Evolutionary conservation across 2,888 invertebrate species (phyloP), one percentile per base, ranked within the genome.

Genomic region (Pimpla rufipes): DNA sequence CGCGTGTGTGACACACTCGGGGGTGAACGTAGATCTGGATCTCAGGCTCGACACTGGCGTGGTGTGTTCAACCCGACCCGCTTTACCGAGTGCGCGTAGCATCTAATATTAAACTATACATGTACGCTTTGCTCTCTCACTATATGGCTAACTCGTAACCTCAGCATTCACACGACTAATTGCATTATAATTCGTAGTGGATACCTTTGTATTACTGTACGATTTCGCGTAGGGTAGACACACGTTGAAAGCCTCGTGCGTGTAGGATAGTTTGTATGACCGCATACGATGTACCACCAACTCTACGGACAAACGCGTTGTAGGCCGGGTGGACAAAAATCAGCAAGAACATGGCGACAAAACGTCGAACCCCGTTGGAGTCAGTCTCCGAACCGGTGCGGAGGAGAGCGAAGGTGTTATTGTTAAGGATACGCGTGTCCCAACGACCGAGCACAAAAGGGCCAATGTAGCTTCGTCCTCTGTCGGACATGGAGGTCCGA

Each of bases 121-220:
- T 52, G 40, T 76, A 62, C 74, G 83, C 84, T 84, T 83, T 89
- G 84, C 86, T 29, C 85, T 87, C 85, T 86, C 84, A 75, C n/a
- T n/a, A n/a, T n/a, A 85, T 84, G 81, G 86, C 85, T 88, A 89
- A 89, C 86, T 85, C 86, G 85, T 90, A 89, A 90, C 87, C n/a
- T 88, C 84, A 86, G 87, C 88, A 88, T 88, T 90, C 87, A 90
- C 88, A 89, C 88, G 86, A 88, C 88, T 90, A 87, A 88, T 87
- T 86, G 87, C 80, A 84, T 81, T 80, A 87, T 88, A 87, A 62
- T 21, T 16, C 29, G 42, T 68, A 40, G 70, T 67, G 47, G 50
- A 66, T 11, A 50, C 45, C 23, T 57, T 35, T 59, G 16, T 59
- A 45, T 47, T 59, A 35, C 29, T 42, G 40, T 68, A 67, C 35